Base-by-base conservation (phyloP, 2,113 vertebrate genomes). In the Gavialis gangeticus region DNA sequence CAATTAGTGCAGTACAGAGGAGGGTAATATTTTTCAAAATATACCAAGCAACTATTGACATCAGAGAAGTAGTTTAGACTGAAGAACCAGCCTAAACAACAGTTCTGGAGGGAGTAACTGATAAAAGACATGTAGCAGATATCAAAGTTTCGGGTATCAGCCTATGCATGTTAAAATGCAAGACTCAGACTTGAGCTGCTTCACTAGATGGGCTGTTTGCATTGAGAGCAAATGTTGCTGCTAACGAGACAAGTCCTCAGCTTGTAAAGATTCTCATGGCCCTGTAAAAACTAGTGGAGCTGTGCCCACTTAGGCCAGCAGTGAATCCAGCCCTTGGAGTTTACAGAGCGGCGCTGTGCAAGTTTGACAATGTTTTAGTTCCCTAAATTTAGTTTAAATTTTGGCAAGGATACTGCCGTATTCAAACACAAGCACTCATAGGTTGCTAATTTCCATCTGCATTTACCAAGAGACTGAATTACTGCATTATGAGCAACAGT, bases 401-500 rank as follows among this genome's bases (percentile, higher is more conserved):
- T 14, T 60, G 64, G 79, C 85, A 66, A 24, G 10, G 75, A 75
- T 22, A 28, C 27, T 55, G 67, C 34, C 78, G 56, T 25, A 18
- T 15, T 81, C 57, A 59, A 78, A 25, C 28, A 60, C 37, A 89
- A 89, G 63, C 46, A 6, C 28, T 88, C n/a, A 14, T 13, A 1
- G 1, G 30, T 59, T 58, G 66, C 25, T 34, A 15, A 81, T 96
- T 91, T 89, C 67, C 59, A 54, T 34, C 81, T 67, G 3, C 10
- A 34, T 75, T 69, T 71, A 86, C 37, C 18, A 27, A 56, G 82
- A 93, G 87, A 85, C 92, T 34, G 6, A 81, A 89, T 87, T 62
- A 37, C 4, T 17, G n/a, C 2, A 1, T 6, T 2, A 81, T 0
- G 14, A 78, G 14, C 2, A 11, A 69, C n/a, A 2, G 4, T 2